Evolutionary conservation across 1,140 invertebrate genomes (phyloP).

Genomic region (Bursaphelenchus mucronatus): DNA sequence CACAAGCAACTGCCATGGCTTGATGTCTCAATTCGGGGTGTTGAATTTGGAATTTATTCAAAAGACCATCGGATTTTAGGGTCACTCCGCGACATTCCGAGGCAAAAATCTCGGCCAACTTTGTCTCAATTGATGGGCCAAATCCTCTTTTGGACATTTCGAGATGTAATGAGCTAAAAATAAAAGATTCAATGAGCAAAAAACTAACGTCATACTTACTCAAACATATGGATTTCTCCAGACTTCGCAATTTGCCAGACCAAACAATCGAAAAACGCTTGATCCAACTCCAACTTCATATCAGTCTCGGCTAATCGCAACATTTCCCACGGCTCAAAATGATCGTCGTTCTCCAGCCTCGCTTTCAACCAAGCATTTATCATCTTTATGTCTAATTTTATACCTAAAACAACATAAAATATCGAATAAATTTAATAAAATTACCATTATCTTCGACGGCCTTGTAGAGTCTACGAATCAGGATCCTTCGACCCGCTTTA

Average conservation of each 20-base stretch:
- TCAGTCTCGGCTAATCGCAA: slow-evolving; percentile 14
- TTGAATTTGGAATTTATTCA: slow-evolving; percentile 6
- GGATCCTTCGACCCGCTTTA: not conserved
- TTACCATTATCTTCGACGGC: slow-evolving; percentile 7
- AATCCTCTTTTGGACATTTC: slow-evolving; percentile 22
- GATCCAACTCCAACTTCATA: slow-evolving; percentile 2
- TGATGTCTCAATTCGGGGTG: not conserved
- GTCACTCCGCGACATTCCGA: slow-evolving; percentile 6
- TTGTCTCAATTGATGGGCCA: slow-evolving; percentile 7
- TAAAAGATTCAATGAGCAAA: not conserved
- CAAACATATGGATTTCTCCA: slow-evolving; percentile 6
- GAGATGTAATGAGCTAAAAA: slow-evolving; percentile 6
- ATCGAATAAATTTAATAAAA: not conserved
- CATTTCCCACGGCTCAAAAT: slow-evolving; percentile 14
- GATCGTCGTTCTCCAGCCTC: slow-evolving; percentile 14
- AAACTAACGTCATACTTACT: slow-evolving; percentile 17
- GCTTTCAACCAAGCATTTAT: slow-evolving; percentile 16
- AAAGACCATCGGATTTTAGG: slow-evolving; percentile 4
- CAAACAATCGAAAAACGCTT: slow-evolving; percentile 20
- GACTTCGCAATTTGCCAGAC: slow-evolving; percentile 18
- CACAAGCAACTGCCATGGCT: slow-evolving; percentile 10
- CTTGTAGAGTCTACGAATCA: slow-evolving; percentile 9
- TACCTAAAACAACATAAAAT: slow-evolving; percentile 7
- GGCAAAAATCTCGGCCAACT: slow-evolving; percentile 13
- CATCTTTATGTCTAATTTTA: not conserved